phyloP scores from a whole-genome alignment of 2,888 invertebrate genomes.

The Uloborus plumipes region DNA sequence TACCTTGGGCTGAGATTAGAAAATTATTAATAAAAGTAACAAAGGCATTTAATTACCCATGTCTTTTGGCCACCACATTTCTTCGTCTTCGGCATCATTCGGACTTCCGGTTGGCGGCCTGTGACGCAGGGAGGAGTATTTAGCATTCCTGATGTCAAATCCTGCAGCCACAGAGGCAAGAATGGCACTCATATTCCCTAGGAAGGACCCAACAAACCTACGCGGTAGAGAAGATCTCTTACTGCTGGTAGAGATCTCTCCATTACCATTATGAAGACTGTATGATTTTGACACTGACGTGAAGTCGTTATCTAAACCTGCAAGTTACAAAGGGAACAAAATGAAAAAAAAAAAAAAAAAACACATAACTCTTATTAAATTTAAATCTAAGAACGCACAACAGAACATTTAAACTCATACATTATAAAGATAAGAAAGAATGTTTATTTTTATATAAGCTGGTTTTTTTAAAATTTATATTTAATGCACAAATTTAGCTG shows the following conservation, averaged over 20 bases:
- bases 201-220: constrained; percentile 75
- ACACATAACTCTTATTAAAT: no score
- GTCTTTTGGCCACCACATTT: constrained; percentile 67
- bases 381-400: no score
- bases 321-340: background rate
- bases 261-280: constrained; percentile 38
- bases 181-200: constrained; percentile 93
- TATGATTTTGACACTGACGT: constrained; percentile 20
- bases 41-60: constrained; percentile 27
- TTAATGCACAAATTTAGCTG: no score
- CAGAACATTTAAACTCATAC: no score
- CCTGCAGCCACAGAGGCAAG: constrained; percentile 92
- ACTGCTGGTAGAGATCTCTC: constrained; percentile 30
- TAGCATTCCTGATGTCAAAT: constrained; percentile 90
- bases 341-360: background rate
- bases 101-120: constrained; percentile 77
- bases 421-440: no score
- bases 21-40: no score
- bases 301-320: constrained; percentile 24
- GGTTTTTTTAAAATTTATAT: no score
- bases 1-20: no score
- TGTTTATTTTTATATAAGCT: no score
- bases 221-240: constrained; percentile 65
- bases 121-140: constrained; percentile 86
- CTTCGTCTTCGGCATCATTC: constrained; percentile 66